These are phyloP conservation scores for Tolypeutes matacus DNA, from an alignment of 2,797 vertebrate species.

Conservation along the genomic window DNA sequence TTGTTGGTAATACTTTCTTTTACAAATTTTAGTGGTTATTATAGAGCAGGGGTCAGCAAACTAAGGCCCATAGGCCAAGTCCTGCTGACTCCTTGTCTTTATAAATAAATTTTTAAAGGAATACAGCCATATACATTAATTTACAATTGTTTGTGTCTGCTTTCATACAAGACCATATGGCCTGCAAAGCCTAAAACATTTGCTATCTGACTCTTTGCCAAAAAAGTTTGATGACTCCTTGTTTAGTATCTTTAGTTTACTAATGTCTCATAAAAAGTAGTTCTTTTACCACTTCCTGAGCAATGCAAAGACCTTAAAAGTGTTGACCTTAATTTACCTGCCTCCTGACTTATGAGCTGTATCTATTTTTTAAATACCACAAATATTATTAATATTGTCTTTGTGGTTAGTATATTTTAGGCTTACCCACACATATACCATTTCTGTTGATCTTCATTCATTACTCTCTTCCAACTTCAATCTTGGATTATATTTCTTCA, in stretches of 20 bases:
- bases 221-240: neutral
- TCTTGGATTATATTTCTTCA: constrained; percentile 6
- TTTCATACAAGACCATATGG: neutral
- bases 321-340: neutral
- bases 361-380: constrained; percentile 7
- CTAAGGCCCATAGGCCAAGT: neutral
- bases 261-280: neutral
- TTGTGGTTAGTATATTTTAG: neutral
- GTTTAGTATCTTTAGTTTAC: neutral
- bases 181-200: neutral
- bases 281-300: neutral
- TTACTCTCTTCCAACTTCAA: neutral
- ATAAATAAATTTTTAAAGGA: neutral
- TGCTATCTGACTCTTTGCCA: too few species aligned
- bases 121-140: neutral
- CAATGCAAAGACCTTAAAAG: neutral
- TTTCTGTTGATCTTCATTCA: neutral
- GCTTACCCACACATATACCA: neutral
- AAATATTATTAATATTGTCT: neutral
- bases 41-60: neutral
- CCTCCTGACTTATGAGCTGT: neutral
- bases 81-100: neutral
- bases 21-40: neutral
- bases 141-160: neutral
- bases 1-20: neutral